Conservation (phyloP, 2,113 vertebrate species). For the Lophotis ruficrista region DNA sequence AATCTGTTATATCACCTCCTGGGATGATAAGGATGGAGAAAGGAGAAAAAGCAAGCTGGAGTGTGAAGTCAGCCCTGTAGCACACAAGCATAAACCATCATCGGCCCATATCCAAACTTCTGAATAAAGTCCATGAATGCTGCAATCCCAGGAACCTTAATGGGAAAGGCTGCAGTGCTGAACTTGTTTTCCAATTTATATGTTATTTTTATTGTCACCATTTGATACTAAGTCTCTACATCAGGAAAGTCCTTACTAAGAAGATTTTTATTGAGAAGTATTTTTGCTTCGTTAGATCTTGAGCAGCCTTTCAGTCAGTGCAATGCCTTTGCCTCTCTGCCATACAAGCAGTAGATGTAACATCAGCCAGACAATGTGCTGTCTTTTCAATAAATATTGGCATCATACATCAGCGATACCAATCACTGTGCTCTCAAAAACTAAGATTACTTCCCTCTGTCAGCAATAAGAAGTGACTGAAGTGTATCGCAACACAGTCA, state of each 20-base stretch:
- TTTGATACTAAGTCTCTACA: neutral
- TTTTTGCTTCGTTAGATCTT: neutral
- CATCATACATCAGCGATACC: neutral
- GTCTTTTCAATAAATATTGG: neutral
- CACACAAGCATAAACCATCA: neutral
- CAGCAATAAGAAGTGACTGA: neutral
- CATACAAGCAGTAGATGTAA: neutral
- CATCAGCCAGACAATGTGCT: neutral
- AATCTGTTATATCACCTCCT: neutral
- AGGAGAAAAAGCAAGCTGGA: neutral
- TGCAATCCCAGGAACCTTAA: neutral
- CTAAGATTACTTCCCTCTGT: neutral
- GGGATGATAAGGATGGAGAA: neutral
- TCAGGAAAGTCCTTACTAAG: neutral
- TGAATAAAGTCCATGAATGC: neutral
- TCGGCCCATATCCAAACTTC: neutral
- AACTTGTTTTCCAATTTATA: neutral
- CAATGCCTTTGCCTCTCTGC: neutral
- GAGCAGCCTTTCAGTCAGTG: neutral
- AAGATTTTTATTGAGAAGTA: neutral
- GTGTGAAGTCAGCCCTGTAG: neutral
- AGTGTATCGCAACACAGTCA: neutral
- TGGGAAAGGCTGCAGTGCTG: neutral
- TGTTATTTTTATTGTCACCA: neutral
- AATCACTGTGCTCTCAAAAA: neutral